Evolutionary conservation across 1,140 invertebrate species (phyloP), one percentile per base, ranked within the genome.

Genomic region (Andrena cerasifolii): DNA sequence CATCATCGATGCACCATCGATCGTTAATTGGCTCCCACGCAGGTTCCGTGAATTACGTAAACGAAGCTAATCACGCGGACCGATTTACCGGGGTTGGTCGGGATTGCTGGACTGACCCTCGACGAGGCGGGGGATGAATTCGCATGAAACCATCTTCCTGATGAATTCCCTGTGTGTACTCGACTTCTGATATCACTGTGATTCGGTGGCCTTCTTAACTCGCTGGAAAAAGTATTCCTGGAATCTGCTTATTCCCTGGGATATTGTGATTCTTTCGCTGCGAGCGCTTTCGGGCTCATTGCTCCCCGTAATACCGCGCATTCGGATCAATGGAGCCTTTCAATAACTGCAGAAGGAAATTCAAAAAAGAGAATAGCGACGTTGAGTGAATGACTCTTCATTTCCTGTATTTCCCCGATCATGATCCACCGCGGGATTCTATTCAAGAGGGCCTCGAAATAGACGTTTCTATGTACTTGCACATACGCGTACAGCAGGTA

Each of bases 401-500:
- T 59, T 40, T 26, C 47, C 47, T 67, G 49, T 47, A 59, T 66
- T 74, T 74, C n/a, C 59, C 40, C 40, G 40, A 56, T 26, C 24
- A 26, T n/a, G 68, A 78, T 62, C 24, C 59, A 21, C 59, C 70
- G 43, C 75, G 59, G 71, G 36, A 74, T 66, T 79, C 56, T 21
- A 79, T 66, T 74, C 47, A 79, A 61, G 28, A 16, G 6, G 5
- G 36, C 18, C 58, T 36, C 31, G 33, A 43, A 68, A 56, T 68
- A n/a, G 12, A 40, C n/a, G 24, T 21, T 2, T 36, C 2, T 3
- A 24, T 36, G 8, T 2, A 10, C 7, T 2, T 26, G 6, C 4
- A 7, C 16, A 18, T 31, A 6, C 36, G 16, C 24, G 26, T 6
- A 5, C 1, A 28, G 18, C 4, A 2, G 0, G 45, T 43, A 8